phyloP scores from a whole-genome alignment of 2,888 invertebrate genomes.

The Ypsolopha sequella region DNA sequence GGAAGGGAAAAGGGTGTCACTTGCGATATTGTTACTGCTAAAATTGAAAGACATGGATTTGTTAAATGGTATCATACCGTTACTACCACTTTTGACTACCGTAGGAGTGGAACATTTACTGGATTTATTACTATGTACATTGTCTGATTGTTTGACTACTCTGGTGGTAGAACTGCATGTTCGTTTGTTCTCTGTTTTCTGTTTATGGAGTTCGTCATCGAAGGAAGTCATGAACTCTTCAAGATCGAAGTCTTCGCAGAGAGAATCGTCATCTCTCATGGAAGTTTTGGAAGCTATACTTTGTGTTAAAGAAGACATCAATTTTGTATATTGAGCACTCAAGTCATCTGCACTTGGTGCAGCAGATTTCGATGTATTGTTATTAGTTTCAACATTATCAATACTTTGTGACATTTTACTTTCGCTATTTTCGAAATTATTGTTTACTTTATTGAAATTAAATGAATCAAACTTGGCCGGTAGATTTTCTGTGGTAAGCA shows the following conservation, averaged over 20 bases:
- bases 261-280: conserved; percentile 58
- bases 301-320: conserved; percentile 64
- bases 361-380: conserved; percentile 20
- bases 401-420: conserved; percentile 19
- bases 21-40: conserved; percentile 64
- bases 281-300: conserved; percentile 58
- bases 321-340: conserved; percentile 62
- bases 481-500: conserved; percentile 60
- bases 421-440: conserved; percentile 16
- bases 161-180: conserved; percentile 62
- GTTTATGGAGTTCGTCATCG: conserved; percentile 71
- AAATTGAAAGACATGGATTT: conserved; percentile 69
- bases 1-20: conserved; percentile 59
- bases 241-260: conserved; percentile 73
- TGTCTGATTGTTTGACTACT: conserved; percentile 47
- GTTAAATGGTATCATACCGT: conserved; percentile 56
- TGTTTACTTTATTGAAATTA: conserved; percentile 35
- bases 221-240: conserved; percentile 79
- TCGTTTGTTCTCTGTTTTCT: conserved; percentile 50
- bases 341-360: conserved; percentile 49
- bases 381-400: conserved; percentile 20
- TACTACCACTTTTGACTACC: conserved; percentile 27
- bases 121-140: conserved; percentile 42
- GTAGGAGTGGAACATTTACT: conserved; percentile 47
- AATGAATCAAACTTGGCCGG: conserved; percentile 62